These are phyloP conservation scores for Brachionus plicatilis DNA, from an alignment of 1,140 invertebrate species.

Conservation along the genomic window DNA sequence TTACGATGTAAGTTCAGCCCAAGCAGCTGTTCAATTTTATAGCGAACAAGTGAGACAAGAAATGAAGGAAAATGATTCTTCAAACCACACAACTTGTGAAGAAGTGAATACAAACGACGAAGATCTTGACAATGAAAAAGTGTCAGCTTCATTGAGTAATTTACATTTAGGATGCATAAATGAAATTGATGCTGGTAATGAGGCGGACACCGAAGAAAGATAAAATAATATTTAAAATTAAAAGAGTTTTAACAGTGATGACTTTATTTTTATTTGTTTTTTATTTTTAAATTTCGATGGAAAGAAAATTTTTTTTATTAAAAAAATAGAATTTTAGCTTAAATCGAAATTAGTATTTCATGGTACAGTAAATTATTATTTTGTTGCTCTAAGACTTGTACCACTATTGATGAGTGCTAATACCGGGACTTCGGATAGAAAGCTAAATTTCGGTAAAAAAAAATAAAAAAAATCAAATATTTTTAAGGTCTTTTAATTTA, in stretches of 20 bases:
- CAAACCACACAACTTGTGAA: not conserved
- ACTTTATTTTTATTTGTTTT: not conserved
- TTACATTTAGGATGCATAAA: slow-evolving; percentile 38
- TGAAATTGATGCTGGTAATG: slow-evolving; percentile 33
- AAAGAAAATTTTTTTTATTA: not conserved
- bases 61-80: slow-evolving; percentile 15
- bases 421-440: not conserved
- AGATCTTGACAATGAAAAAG: not conserved
- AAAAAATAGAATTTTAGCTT: not conserved
- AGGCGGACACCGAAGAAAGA: slow-evolving; percentile 20
- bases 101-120: not conserved
- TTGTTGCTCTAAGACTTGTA: not conserved
- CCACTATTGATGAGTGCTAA: not conserved
- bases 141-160: slow-evolving; percentile 15
- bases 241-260: not conserved
- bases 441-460: not conserved
- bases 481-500: not conserved
- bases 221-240: not conserved
- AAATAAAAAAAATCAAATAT: not conserved
- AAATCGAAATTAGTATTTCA: not conserved
- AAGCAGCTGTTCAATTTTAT: slow-evolving; percentile 19
- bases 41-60: slow-evolving; percentile 35
- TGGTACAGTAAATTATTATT: not conserved
- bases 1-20: not conserved
- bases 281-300: not conserved